Conservation (phyloP, 2,888 invertebrate species). For the Caenorhabditis becei region DNA sequence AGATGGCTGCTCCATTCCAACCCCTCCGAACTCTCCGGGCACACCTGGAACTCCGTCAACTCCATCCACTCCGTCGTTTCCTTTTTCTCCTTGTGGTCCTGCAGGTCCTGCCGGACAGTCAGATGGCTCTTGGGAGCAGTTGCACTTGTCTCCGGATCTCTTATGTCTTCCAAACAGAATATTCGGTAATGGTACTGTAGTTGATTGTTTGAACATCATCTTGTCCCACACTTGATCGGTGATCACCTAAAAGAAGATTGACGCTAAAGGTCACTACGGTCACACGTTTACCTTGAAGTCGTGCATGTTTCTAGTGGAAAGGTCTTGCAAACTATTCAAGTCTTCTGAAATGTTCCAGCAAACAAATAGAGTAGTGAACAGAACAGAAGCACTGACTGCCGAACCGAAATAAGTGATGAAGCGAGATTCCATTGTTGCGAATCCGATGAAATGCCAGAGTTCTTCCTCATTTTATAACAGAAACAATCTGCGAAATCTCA, state of each 20-base stretch:
- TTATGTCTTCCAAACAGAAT: constrained; percentile 62
- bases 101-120: constrained; percentile 65
- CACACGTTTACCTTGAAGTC: constrained; percentile 57
- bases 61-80: constrained; percentile 60
- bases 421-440: constrained; percentile 50
- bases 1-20: constrained; percentile 19
- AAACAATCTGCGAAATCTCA: constrained; percentile 42
- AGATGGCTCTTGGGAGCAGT: constrained; percentile 53
- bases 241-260: constrained; percentile 44
- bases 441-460: not conserved
- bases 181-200: constrained; percentile 8
- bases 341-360: constrained; percentile 64
- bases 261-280: constrained; percentile 24
- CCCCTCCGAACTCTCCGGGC: constrained; percentile 42
- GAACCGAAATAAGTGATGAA: constrained; percentile 53
- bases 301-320: constrained; percentile 62
- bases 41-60: constrained; percentile 59
- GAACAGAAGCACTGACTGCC: constrained; percentile 56
- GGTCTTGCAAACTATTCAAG: constrained; percentile 62
- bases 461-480: not conserved
- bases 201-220: constrained; percentile 62
- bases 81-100: constrained; percentile 64
- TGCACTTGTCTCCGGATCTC: constrained; percentile 56
- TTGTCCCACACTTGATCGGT: constrained; percentile 66
- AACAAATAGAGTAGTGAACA: constrained; percentile 55